Evolutionary conservation across 2,113 vertebrate genomes (phyloP), one percentile per base, ranked within the genome.

Genomic region (Platichthys flesus): DNA sequence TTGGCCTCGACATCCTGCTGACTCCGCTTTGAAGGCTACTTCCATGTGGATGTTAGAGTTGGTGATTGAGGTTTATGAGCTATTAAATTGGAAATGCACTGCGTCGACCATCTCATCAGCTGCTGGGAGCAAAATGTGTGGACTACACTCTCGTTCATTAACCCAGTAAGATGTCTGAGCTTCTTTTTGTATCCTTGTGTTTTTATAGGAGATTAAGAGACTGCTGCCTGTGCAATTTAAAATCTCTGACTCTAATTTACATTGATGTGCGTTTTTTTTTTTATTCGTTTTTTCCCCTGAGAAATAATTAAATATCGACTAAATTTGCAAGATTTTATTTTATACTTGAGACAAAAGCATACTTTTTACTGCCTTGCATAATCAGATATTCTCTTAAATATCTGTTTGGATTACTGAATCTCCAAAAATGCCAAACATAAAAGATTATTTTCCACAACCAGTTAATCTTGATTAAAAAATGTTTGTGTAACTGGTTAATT

Each of bases 51-150:
- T 49, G 59, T 55, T n/a, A 51, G 14, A 40, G 59, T 9, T 31
- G 15, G 40, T 20, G 2, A 79, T 64, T 55, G 23, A 70, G 60
- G 37, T 87, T 89, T 82, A 90, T 64, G 81, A 85, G 67, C 58
- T 79, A 72, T 72, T 77, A 76, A 79, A 86, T 63, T 79, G 40
- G 55, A 86, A 82, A 67, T 56, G 37, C 55, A 35, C 6, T 5
- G 9, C 7, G 3, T 68, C 67, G 31, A 24, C 56, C 21, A 18
- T 56, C 4, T 72, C 26, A 54, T 65, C 74, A 71, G 51, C 76
- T 58, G 67, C 60, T 62, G 37, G 40, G 66, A 35, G 58, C 52
- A 61, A 70, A 4, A 20, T 52, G 54, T 58, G 65, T 9, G 59
- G 62, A 75, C 6, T 5, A 52, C 2, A 18, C 68, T 58, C 20